Percentiles rank a stretch among this genome's conserved stretches.
Conservation (phyloP, 1,140 invertebrate species). For the Drosophila miranda region DNA sequence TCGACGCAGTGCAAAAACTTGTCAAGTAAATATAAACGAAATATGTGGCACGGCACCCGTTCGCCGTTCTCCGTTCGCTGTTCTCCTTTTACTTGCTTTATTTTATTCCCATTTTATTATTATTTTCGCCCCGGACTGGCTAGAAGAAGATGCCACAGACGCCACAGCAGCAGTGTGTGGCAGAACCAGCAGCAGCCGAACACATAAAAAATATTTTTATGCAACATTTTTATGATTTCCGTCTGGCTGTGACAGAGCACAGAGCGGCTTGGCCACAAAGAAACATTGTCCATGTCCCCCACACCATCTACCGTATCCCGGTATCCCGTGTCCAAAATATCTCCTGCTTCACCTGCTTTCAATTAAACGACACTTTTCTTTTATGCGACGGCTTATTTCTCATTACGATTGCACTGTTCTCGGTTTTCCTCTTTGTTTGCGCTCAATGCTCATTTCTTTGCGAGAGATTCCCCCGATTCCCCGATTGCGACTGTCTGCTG, state of each 20-base stretch:
- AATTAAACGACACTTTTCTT: constrained; percentile 78
- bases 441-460: constrained; percentile 40
- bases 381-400: constrained; percentile 69
- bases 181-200: constrained; percentile 14
- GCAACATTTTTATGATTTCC: constrained; percentile 80
- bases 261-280: constrained; percentile 39
- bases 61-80: constrained; percentile 45
- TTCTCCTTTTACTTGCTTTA: constrained; percentile 68
- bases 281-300: constrained; percentile 8
- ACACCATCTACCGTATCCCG: not conserved
- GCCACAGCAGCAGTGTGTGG: constrained; percentile 14
- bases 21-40: constrained; percentile 81
- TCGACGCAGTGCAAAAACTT: constrained; percentile 74
- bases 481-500: constrained; percentile 11
- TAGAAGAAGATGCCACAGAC: constrained; percentile 48
- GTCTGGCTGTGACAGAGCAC: constrained; percentile 59
- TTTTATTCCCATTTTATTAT: constrained; percentile 78
- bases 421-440: constrained; percentile 11
- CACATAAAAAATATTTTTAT: constrained; percentile 79
- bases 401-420: constrained; percentile 62
- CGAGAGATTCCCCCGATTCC: not conserved
- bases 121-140: constrained; percentile 55
- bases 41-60: constrained; percentile 72
- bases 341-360: constrained; percentile 70
- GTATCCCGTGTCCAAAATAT: constrained; percentile 33